These are phyloP conservation scores for Drosophila crucigera DNA, from an alignment of 2,888 invertebrate species.

Conservation along the genomic window DNA sequence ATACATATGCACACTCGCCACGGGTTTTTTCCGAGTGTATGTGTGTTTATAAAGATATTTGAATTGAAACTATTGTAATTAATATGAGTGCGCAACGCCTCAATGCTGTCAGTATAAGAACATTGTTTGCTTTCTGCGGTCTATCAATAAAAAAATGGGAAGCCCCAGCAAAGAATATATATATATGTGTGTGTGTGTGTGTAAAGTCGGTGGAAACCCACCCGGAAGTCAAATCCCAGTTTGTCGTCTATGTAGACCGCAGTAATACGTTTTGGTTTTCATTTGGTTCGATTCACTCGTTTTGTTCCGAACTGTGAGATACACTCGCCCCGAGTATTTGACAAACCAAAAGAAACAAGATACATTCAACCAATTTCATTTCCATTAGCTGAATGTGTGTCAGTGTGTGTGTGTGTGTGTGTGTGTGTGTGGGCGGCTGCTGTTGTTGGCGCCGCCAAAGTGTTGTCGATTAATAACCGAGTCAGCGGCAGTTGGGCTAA, in stretches of 20 bases:
- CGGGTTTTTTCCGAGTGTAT: neutral
- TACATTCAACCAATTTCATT: constrained; percentile 59
- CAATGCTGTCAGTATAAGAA: constrained; percentile 44
- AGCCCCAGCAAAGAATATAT: constrained; percentile 63
- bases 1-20: too few relatives aligned
- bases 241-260: constrained; percentile 5
- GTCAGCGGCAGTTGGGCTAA: constrained; percentile 36
- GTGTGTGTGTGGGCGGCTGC: constrained; percentile 23
- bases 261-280: constrained; percentile 54
- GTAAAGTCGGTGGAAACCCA: constrained; percentile 54
- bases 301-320: constrained; percentile 1
- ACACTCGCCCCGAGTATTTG: constrained; percentile 28
- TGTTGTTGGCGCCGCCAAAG: constrained; percentile 38
- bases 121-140: constrained; percentile 62
- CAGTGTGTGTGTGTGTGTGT: constrained; percentile 31
- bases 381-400: constrained; percentile 63
- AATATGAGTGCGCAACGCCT: constrained; percentile 55
- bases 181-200: constrained; percentile 1
- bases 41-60: constrained; percentile 50
- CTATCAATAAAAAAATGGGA: constrained; percentile 60
- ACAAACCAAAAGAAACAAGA: constrained; percentile 50
- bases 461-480: constrained; percentile 67
- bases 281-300: constrained; percentile 16
- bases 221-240: constrained; percentile 65
- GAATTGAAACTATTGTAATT: constrained; percentile 75